A percentile compares a stretch with the other conserved stretches of the same genome.
These are phyloP conservation scores for Aplochiton taeniatus DNA, from an alignment of 2,797 vertebrate species.

Conservation along the genomic window DNA sequence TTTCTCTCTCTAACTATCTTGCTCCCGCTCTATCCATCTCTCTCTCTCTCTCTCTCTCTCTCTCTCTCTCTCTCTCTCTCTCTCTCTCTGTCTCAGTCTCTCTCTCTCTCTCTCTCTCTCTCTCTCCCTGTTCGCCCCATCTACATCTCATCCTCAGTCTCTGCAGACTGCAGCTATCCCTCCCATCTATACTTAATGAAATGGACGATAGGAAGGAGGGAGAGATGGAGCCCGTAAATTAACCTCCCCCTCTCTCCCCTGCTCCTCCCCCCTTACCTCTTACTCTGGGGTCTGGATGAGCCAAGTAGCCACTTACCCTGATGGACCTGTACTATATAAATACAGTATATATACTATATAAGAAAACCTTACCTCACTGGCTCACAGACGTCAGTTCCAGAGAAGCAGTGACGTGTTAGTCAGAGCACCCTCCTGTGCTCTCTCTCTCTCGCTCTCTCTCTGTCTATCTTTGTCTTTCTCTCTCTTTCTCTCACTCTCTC, in stretches of 20 bases:
- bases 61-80: background rate
- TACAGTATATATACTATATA: no score
- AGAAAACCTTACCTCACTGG: no score
- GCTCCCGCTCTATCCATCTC: constrained; percentile 8
- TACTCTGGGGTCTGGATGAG: no score
- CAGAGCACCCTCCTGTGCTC: background rate
- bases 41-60: background rate
- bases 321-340: no score
- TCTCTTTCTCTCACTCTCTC: background rate
- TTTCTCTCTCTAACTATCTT: background rate
- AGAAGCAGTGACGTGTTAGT: no score
- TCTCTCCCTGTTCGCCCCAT: background rate
- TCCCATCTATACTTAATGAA: constrained; percentile 3
- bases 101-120: background rate
- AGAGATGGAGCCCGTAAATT: background rate
- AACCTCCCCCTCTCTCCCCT: no score
- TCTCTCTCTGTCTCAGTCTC: background rate
- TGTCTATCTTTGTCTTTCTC: background rate
- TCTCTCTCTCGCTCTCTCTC: no score
- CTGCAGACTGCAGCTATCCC: background rate
- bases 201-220: background rate
- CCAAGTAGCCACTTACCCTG: no score
- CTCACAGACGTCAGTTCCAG: no score
- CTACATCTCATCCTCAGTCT: background rate
- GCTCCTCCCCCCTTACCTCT: no score